Conservation (phyloP, 2,888 invertebrate species). For the Tipula confusa region DNA sequence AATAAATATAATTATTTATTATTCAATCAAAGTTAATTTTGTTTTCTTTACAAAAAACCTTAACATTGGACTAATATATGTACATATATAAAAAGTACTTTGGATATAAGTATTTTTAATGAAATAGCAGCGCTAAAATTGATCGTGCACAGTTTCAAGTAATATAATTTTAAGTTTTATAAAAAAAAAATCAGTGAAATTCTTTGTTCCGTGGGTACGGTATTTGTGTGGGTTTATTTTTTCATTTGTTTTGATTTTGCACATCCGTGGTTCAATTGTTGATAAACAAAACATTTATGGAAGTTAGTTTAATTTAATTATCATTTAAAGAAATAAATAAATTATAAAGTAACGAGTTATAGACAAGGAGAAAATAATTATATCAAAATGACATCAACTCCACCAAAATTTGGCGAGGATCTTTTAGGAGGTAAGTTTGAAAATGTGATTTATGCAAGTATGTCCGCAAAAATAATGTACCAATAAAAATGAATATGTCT, state of each 20-base stretch:
- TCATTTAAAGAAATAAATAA: background rate
- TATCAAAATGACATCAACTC: constrained; percentile 47
- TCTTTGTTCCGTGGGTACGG: background rate
- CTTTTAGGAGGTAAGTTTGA: constrained; percentile 46
- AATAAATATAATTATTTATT: background rate
- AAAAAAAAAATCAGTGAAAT: background rate
- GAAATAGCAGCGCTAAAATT: background rate
- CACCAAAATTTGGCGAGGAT: constrained; percentile 48
- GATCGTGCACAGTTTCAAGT: background rate
- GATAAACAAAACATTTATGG: constrained; percentile 21
- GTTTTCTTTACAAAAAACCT: background rate
- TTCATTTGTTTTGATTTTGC: background rate
- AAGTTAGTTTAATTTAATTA: background rate
- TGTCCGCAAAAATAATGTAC: background rate
- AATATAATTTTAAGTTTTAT: background rate
- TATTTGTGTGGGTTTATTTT: background rate
- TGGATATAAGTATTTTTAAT: background rate
- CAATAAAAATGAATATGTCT: background rate
- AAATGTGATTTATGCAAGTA: background rate
- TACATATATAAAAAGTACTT: background rate
- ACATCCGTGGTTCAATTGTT: background rate
- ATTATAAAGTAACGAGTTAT: constrained; percentile 25
- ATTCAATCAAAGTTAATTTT: background rate
- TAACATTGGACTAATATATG: background rate
- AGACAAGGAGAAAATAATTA: constrained; percentile 36